These are phyloP conservation scores for Scaptomyza caliginosa DNA, from an alignment of 2,888 invertebrate genomes.

Conservation along the genomic window DNA sequence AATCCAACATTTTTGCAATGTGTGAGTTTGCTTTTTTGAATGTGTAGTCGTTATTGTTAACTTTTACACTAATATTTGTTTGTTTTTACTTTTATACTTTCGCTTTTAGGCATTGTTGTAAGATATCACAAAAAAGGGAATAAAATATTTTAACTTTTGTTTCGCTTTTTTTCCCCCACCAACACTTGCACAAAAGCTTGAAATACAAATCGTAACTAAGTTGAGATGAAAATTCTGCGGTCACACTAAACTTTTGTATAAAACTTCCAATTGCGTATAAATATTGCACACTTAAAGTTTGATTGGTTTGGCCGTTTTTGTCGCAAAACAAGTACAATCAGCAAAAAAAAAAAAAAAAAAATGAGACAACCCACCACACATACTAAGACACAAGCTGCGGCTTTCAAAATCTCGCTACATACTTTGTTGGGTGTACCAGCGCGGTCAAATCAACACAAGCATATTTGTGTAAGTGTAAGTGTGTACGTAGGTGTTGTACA, in stretches of 20 bases:
- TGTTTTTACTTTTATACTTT: slow-evolving; percentile 53
- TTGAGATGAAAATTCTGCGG: slow-evolving; percentile 54
- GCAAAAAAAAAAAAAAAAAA: slow-evolving; percentile 21
- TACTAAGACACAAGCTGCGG: slow-evolving; percentile 44
- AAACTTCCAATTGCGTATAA: slow-evolving; percentile 42
- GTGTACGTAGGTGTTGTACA: slow-evolving; percentile 4
- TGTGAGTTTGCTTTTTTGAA: slow-evolving; percentile 22
- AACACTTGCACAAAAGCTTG: slow-evolving; percentile 16
- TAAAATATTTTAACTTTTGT: slow-evolving; percentile 60
- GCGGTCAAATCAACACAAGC: slow-evolving; percentile 39
- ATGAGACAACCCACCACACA: slow-evolving; percentile 30
- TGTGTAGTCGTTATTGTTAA: slow-evolving; percentile 12
- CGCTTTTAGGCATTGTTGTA: slow-evolving; percentile 44
- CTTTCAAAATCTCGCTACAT: slow-evolving; percentile 63
- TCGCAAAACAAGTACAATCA: slow-evolving; percentile 61
- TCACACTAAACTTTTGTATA: slow-evolving; percentile 42
- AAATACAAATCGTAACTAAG: slow-evolving; percentile 22
- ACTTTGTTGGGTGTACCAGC: slow-evolving; percentile 46
- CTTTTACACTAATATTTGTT: slow-evolving; percentile 28
- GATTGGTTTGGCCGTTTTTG: slow-evolving; percentile 29
- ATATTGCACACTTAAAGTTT: slow-evolving; percentile 25
- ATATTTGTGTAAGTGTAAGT: not conserved
- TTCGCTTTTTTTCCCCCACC: slow-evolving; percentile 46
- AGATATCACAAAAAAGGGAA: slow-evolving; percentile 53
- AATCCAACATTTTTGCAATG: slow-evolving; percentile 50